A percentile compares a stretch with the other conserved stretches of the same genome.
These are phyloP conservation scores for Kradibia gibbosae DNA, from an alignment of 1,140 invertebrate species.

Conservation along the genomic window DNA sequence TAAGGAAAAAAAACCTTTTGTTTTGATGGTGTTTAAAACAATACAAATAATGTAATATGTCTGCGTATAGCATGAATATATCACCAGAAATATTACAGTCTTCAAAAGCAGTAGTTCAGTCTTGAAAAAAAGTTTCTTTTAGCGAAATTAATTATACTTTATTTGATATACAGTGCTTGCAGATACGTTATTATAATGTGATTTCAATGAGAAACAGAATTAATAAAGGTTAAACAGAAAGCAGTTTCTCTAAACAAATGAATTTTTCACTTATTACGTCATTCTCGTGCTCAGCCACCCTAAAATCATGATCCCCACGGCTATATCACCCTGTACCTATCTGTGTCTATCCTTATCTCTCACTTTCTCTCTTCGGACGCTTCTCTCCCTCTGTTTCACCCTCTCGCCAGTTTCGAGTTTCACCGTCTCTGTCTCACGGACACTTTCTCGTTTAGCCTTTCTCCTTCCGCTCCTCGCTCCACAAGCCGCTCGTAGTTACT, in stretches of 20 bases:
- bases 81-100: too few relatives aligned
- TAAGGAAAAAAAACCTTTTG: too few relatives aligned
- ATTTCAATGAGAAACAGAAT: slow-evolving; percentile 25
- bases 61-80: too few relatives aligned
- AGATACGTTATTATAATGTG: slow-evolving; percentile 2
- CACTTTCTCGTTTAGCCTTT: background rate
- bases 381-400: background rate
- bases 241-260: slow-evolving; percentile 36
- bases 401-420: background rate
- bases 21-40: too few relatives aligned
- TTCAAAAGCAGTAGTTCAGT: too few relatives aligned
- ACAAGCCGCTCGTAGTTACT: too few relatives aligned
- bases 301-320: slow-evolving; percentile 48
- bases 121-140: too few relatives aligned
- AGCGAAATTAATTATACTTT: too few relatives aligned
- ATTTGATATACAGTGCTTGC: too few relatives aligned
- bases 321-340: slow-evolving; percentile 24
- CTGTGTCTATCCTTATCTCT: background rate
- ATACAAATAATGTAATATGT: too few relatives aligned
- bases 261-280: slow-evolving; percentile 50
- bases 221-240: slow-evolving; percentile 37
- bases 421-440: background rate
- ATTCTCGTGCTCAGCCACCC: slow-evolving; percentile 41
- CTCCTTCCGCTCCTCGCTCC: background rate
- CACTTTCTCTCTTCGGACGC: slow-evolving; percentile 8